Conservation (phyloP, 1,140 invertebrate species). For the Diabrotica virgifera region DNA sequence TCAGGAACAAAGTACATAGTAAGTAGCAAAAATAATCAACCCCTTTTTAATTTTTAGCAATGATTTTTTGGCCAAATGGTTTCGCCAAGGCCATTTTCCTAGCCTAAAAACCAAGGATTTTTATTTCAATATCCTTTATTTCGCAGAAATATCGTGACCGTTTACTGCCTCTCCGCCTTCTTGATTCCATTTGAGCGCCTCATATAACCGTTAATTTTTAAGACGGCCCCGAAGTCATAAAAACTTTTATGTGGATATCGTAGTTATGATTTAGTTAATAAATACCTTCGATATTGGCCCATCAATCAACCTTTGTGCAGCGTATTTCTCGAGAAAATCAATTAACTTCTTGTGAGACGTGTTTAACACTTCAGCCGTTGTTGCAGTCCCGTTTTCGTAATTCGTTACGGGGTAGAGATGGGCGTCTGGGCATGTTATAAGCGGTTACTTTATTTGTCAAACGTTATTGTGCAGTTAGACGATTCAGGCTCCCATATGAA, state of each 20-base stretch:
- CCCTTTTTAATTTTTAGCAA: too few relatives aligned
- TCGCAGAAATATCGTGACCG: too few relatives aligned
- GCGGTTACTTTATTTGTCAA: not conserved
- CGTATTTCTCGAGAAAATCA: constrained; percentile 12
- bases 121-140: too few relatives aligned
- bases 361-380: constrained; percentile 1
- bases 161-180: too few relatives aligned
- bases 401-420: not conserved
- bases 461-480: not conserved
- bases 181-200: too few relatives aligned
- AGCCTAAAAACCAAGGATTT: too few relatives aligned
- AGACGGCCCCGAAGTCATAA: not conserved
- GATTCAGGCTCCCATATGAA: too few relatives aligned
- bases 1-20: too few relatives aligned
- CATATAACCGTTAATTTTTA: not conserved
- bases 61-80: too few relatives aligned
- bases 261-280: constrained; percentile 11
- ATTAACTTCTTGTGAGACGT: constrained; percentile 13
- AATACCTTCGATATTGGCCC: constrained; percentile 2
- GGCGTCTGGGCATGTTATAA: not conserved
- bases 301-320: constrained; percentile 7
- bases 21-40: too few relatives aligned
- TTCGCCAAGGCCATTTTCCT: too few relatives aligned
- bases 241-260: not conserved
- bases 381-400: not conserved